Conservation (phyloP, 2,113 vertebrate genomes). For the Onychostruthus taczanowskii region DNA sequence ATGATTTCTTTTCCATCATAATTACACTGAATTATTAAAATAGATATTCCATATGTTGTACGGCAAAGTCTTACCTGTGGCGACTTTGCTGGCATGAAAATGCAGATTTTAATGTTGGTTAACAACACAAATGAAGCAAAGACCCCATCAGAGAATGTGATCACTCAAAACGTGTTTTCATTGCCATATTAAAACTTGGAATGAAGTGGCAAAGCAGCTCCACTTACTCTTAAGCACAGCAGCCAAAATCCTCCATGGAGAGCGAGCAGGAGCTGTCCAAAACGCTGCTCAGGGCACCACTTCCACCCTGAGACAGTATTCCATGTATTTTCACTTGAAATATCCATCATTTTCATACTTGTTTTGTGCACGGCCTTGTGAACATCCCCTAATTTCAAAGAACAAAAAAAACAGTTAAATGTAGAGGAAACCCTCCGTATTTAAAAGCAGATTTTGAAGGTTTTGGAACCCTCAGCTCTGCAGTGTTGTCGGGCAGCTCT, state of each 20-base stretch:
- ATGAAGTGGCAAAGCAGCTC: neutral
- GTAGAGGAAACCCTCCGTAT: rapidly evolving
- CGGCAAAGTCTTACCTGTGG: neutral
- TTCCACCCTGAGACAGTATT: neutral
- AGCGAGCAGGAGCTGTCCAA: neutral
- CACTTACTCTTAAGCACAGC: neutral
- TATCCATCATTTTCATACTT: neutral
- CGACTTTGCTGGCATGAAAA: neutral
- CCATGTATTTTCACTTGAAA: neutral
- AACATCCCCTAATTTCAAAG: neutral
- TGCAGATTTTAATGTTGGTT: neutral
- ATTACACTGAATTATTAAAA: neutral
- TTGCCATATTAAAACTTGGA: neutral
- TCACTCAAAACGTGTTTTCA: neutral
- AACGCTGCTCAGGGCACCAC: neutral
- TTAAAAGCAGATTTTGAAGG: neutral
- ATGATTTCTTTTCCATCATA: neutral
- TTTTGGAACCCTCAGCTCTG: neutral
- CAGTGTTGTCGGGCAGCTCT: neutral
- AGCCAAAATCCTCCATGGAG: neutral
- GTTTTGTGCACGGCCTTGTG: neutral
- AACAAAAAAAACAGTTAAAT: neutral
- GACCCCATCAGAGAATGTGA: neutral
- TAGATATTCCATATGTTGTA: no score
- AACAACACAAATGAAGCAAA: neutral